Conservation (phyloP, 2,113 vertebrate genomes). For the Eptatretus burgeri region DNA sequence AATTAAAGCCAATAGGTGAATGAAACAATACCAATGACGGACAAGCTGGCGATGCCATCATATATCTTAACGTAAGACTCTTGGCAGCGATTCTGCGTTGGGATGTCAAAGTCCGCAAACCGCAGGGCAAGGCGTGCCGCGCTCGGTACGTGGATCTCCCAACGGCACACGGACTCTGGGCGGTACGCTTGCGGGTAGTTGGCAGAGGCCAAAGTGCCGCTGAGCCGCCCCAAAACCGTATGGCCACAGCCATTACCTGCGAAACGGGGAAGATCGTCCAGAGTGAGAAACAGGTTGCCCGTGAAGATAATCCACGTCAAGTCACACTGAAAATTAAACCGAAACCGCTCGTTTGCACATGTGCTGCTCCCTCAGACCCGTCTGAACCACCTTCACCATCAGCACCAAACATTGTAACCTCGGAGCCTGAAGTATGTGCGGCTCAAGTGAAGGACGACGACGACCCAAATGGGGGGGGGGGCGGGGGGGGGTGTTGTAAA, state of each 20-base stretch:
- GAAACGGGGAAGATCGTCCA: neutral
- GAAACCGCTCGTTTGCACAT: no score
- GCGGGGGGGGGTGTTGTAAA: no score
- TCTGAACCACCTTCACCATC: no score
- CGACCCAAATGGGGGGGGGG: no score
- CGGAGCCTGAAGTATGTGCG: no score
- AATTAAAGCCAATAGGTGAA: no score
- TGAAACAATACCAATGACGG: neutral
- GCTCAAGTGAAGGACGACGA: no score
- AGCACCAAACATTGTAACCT: no score
- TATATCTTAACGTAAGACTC: constrained; percentile 3
- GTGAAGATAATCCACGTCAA: no score
- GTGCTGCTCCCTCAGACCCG: no score
- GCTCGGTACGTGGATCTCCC: constrained; percentile 19
- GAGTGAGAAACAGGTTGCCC: no score
- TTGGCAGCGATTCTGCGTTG: constrained; percentile 11
- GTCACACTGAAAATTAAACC: no score
- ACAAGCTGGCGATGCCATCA: constrained; percentile 2
- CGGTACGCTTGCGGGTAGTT: constrained; percentile 48
- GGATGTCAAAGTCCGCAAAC: constrained; percentile 41
- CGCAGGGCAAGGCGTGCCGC: constrained; percentile 22
- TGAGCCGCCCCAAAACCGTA: constrained; percentile 22
- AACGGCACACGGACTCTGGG: constrained; percentile 26
- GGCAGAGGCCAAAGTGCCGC: constrained; percentile 34
- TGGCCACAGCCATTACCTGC: constrained; percentile 43